Evolutionary conservation across 2,888 invertebrate genomes (phyloP).

Genomic region (Calephelis perditalis): DNA sequence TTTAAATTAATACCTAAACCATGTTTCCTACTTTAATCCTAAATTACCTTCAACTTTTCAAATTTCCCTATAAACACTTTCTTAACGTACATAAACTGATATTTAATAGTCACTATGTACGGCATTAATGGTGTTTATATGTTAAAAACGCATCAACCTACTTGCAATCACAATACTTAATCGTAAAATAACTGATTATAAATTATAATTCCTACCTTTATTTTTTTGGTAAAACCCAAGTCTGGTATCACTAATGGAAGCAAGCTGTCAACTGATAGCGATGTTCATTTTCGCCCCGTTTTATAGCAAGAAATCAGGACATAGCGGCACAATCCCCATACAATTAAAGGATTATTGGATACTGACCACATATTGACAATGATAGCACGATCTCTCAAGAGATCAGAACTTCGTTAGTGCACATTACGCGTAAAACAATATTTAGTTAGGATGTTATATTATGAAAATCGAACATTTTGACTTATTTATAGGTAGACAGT

Average conservation of each 20-base stretch:
- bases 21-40: no score
- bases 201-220: slow-evolving; percentile 32
- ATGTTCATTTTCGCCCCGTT: slow-evolving; percentile 42
- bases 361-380: slow-evolving; percentile 61
- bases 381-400: slow-evolving; percentile 42
- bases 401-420: slow-evolving; percentile 65
- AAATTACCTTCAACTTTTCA: no score
- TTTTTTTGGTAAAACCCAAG: slow-evolving; percentile 27
- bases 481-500: no score
- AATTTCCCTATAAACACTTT: no score
- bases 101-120: no score
- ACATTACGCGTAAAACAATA: slow-evolving; percentile 24
- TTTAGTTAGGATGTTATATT: slow-evolving; percentile 9
- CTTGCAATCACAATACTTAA: no score
- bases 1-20: no score
- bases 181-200: no score
- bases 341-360: slow-evolving; percentile 70
- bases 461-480: no score
- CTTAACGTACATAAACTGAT: no score
- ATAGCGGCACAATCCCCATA: slow-evolving; percentile 39
- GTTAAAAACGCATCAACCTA: no score
- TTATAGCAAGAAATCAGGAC: slow-evolving; percentile 50
- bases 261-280: slow-evolving; percentile 55
- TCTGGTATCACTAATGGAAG: slow-evolving; percentile 46
- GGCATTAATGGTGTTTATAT: no score